Conservation (phyloP, 2,888 invertebrate species). For the Diarsia brunnea region DNA sequence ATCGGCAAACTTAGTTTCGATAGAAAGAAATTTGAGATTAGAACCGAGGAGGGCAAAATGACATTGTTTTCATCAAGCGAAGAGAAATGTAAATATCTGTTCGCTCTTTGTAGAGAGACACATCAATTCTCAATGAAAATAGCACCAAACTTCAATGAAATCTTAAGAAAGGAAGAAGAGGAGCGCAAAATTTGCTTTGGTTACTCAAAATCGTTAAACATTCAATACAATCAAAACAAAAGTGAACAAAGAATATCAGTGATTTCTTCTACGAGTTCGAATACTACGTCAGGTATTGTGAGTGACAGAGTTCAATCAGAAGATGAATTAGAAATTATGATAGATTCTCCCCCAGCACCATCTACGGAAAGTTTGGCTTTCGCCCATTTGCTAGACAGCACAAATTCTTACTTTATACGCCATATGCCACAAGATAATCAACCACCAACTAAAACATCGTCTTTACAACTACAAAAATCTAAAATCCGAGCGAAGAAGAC, state of each 20-base stretch:
- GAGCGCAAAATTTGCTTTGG: conserved; percentile 93
- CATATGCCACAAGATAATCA: conserved; percentile 80
- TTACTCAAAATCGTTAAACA: conserved; percentile 92
- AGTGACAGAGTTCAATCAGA: conserved; percentile 98
- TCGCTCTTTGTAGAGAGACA: conserved; percentile 96
- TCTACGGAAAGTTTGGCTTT: conserved; percentile 96
- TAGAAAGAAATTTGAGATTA: conserved; percentile 99
- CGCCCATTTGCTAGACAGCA: conserved; percentile 93
- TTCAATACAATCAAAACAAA: conserved; percentile 92
- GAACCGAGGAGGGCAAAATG: conserved; percentile 96
- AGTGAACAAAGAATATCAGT: conserved; percentile 96
- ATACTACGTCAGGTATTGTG: conserved; percentile 98
- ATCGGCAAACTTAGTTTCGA: conserved; percentile 99
- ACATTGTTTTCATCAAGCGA: conserved; percentile 98
- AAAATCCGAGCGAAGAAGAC: conserved; percentile 79
- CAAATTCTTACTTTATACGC: conserved; percentile 86
- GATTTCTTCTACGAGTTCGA: conserved; percentile 98
- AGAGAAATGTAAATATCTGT: conserved; percentile 97
- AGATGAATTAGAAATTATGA: conserved; percentile 97
- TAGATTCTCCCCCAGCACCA: conserved; percentile 95
- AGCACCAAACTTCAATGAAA: conserved; percentile 95
- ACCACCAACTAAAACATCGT: conserved; percentile 82
- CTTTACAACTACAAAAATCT: conserved; percentile 82
- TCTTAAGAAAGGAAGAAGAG: conserved; percentile 95
- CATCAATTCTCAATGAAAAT: conserved; percentile 99